A percentile compares a stretch with the other conserved stretches of the same genome.
These are phyloP conservation scores for Ciconia nigra DNA, from an alignment of 2,797 vertebrate genomes.

Conservation along the genomic window DNA sequence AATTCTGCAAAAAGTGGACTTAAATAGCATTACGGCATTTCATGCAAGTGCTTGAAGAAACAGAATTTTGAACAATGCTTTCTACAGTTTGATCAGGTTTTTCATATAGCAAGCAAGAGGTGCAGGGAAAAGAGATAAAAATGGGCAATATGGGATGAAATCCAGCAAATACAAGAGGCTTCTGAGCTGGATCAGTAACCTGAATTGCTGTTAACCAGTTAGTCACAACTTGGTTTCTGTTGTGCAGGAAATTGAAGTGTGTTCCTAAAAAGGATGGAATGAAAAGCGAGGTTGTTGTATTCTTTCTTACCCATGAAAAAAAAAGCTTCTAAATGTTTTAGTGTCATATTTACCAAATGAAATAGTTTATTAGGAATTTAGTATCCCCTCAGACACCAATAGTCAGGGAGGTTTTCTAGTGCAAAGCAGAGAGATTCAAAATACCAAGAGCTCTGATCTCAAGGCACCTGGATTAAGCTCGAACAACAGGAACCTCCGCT, in stretches of 20 bases:
- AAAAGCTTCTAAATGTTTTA: background rate
- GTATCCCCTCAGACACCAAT: background rate
- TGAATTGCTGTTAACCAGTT: background rate
- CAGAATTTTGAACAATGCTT: background rate
- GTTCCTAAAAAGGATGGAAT: background rate
- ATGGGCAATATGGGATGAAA: background rate
- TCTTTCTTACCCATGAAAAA: background rate
- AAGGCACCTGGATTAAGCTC: background rate
- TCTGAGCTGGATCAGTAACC: background rate
- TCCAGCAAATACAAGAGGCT: background rate
- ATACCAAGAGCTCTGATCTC: background rate
- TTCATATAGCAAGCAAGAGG: background rate
- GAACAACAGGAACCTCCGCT: background rate
- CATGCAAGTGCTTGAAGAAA: background rate
- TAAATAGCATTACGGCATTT: background rate
- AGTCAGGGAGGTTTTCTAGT: background rate
- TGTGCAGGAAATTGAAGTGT: background rate
- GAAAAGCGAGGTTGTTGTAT: background rate
- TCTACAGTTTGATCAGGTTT: background rate
- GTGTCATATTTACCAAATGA: background rate
- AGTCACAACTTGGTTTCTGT: background rate
- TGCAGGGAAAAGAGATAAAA: background rate
- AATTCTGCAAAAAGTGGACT: background rate
- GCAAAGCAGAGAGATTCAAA: background rate
- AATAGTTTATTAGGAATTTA: background rate